Conservation (phyloP, 2,888 invertebrate genomes). For the Amphiduros pacificus region DNA sequence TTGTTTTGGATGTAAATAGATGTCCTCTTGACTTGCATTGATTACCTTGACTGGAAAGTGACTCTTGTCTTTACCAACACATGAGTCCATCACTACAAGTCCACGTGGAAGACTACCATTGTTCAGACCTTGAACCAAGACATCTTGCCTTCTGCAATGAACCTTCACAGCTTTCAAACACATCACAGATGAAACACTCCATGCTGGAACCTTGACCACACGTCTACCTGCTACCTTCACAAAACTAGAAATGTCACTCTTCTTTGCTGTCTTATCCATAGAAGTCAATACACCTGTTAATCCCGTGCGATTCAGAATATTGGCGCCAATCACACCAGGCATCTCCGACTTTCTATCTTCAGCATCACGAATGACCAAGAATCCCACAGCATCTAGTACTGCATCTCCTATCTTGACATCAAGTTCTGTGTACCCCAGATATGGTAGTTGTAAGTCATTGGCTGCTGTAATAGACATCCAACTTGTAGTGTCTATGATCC, state of each 20-base stretch:
- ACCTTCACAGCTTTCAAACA: no score
- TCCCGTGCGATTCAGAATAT: neutral
- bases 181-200: neutral
- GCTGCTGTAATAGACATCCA: slow-evolving; percentile 1
- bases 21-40: neutral
- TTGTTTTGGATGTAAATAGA: neutral
- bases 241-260: neutral
- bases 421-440: neutral
- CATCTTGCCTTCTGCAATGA: no score
- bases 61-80: no score
- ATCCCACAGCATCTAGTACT: neutral
- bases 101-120: neutral
- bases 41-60: neutral
- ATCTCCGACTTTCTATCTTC: neutral
- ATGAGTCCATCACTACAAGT: neutral
- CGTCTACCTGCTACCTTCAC: neutral
- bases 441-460: neutral
- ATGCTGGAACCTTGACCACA: neutral
- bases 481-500: neutral
- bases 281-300: neutral
- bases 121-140: no score
- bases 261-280: neutral
- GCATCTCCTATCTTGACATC: neutral
- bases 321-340: neutral
- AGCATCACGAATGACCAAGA: neutral